Evolutionary conservation across 2,113 vertebrate species (phyloP).

Genomic region (Pogonocichla stellata): DNA sequence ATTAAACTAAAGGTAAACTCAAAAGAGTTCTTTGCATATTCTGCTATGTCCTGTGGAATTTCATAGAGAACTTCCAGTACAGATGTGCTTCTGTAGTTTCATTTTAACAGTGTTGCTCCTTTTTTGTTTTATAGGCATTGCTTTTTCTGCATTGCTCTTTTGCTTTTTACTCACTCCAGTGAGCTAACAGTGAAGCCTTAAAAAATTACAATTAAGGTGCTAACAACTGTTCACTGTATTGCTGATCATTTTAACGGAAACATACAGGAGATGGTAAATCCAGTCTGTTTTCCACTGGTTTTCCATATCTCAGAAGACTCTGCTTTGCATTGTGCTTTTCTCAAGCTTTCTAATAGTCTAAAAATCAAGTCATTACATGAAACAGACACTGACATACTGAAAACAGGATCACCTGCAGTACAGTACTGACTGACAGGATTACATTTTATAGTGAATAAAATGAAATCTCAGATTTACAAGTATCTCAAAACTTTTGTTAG

Average conservation of each 20-base stretch:
- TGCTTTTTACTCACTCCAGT: neutral
- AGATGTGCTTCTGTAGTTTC: neutral
- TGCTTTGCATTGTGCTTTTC: neutral
- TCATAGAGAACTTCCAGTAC: neutral
- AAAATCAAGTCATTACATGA: neutral
- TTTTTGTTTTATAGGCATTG: neutral
- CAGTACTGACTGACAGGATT: neutral
- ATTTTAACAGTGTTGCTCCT: neutral
- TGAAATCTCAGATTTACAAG: neutral
- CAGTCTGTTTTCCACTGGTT: neutral
- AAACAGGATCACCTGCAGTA: neutral
- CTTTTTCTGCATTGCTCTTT: neutral
- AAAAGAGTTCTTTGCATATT: neutral
- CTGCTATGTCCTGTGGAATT: neutral
- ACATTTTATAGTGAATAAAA: neutral
- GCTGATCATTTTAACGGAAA: neutral
- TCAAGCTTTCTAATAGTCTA: neutral
- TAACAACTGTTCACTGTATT: neutral
- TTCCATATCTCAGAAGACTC: neutral
- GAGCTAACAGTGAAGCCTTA: neutral
- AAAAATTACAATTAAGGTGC: neutral
- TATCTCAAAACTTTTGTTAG: neutral
- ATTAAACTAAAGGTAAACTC: neutral
- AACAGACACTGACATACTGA: neutral
- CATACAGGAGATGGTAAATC: neutral